Conservation (phyloP, 2,888 invertebrate genomes). For the Podotricha telesiphe region DNA sequence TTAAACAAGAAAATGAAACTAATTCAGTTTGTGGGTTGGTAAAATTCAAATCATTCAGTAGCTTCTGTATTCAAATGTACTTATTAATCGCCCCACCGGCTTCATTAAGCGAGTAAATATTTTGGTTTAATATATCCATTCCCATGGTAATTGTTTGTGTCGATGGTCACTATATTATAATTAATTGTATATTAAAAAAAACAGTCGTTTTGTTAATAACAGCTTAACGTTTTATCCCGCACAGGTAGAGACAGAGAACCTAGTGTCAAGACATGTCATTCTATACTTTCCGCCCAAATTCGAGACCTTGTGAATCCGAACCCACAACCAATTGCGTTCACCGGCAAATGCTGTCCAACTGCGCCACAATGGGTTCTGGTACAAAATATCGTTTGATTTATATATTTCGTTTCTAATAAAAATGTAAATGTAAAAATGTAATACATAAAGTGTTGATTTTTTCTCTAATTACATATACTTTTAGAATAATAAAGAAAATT, state of each 20-base stretch:
- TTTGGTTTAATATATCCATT: conserved; percentile 30
- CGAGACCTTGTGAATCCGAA: too few relatives aligned
- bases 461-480: too few relatives aligned
- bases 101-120: conserved; percentile 34
- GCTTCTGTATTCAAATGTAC: conserved; percentile 42
- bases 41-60: conserved; percentile 46
- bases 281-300: not conserved
- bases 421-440: too few relatives aligned
- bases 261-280: not conserved
- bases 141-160: conserved; percentile 24
- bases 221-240: too few relatives aligned
- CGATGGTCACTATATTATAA: not conserved
- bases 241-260: too few relatives aligned
- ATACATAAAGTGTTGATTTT: too few relatives aligned
- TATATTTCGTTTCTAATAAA: too few relatives aligned
- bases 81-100: conserved; percentile 33
- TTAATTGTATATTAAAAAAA: not conserved
- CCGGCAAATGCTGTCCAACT: too few relatives aligned
- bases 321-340: too few relatives aligned
- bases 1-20: conserved; percentile 44
- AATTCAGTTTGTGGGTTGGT: conserved; percentile 43
- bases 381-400: too few relatives aligned
- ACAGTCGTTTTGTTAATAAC: not conserved
- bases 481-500: too few relatives aligned
- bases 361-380: too few relatives aligned